Percentiles rank a stretch among this genome's conserved stretches.
These are phyloP conservation scores for Phylloscopus trochilus DNA, from an alignment of 2,113 vertebrate genomes.

Conservation along the genomic window DNA sequence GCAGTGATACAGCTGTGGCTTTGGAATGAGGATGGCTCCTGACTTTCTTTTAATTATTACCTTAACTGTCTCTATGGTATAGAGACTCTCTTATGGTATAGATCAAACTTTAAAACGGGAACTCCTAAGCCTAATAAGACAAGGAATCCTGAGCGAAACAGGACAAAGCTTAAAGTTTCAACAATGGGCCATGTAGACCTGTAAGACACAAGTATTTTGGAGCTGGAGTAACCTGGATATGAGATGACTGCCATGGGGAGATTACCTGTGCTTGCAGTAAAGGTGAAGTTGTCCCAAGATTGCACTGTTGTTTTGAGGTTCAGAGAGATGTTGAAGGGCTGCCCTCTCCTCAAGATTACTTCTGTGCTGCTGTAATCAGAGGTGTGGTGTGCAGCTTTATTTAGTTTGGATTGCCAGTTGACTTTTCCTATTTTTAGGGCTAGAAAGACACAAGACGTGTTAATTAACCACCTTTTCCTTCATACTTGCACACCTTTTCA, in stretches of 20 bases:
- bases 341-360: slow-evolving; percentile 80
- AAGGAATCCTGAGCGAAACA: background rate
- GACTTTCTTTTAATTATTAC: background rate
- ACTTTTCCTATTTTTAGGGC: background rate
- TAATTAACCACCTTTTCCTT: background rate
- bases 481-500: background rate
- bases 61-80: background rate
- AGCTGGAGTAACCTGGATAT: background rate
- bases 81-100: background rate
- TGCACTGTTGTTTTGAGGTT: background rate
- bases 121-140: background rate
- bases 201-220: background rate
- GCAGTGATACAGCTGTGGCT: background rate
- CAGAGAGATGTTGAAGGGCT: slow-evolving; percentile 70
- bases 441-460: background rate
- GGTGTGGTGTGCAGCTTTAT: slow-evolving; percentile 81
- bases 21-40: background rate
- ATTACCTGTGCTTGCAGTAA: slow-evolving; percentile 58
- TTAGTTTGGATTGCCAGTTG: slow-evolving; percentile 66
- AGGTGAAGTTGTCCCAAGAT: background rate
- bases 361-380: slow-evolving; percentile 75
- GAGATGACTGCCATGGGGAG: background rate
- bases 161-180: background rate
- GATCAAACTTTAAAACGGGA: background rate
- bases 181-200: background rate